phyloP scores from a whole-genome alignment of 2,888 invertebrate genomes.

The Parelbella ahira region DNA sequence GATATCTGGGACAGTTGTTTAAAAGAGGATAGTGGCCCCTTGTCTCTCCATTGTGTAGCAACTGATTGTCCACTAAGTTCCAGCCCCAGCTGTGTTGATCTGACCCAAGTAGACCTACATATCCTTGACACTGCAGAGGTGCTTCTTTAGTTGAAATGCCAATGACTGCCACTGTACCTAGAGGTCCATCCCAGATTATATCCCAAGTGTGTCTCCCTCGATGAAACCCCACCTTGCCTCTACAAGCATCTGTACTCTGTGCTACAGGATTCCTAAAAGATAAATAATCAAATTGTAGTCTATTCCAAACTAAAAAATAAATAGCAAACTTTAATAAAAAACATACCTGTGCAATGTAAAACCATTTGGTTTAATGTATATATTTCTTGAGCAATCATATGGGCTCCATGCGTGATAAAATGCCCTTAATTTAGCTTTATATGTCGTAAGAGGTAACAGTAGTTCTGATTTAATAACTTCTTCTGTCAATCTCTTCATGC shows the following conservation, averaged over 20 bases:
- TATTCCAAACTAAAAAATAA: too few species aligned
- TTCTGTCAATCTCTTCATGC: conserved; percentile 91
- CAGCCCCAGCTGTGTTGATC: conserved; percentile 99
- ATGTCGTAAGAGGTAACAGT: conserved; percentile 91
- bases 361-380: conserved; percentile 97
- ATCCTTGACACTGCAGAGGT: conserved; percentile 95
- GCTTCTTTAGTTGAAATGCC: conserved; percentile 97
- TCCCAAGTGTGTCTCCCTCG: conserved; percentile 98
- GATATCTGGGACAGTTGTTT: conserved; percentile 98
- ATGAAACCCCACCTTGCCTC: conserved; percentile 94
- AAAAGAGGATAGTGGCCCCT: conserved; percentile 96
- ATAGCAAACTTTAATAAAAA: too few species aligned
- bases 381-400: conserved; percentile 97
- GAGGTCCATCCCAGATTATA: conserved; percentile 98
- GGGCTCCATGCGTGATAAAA: conserved; percentile 98
- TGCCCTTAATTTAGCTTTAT: conserved; percentile 95
- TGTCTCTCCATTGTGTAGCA: conserved; percentile 97
- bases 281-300: too few species aligned
- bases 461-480: conserved; percentile 94
- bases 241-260: conserved; percentile 97
- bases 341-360: too few species aligned
- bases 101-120: conserved; percentile 95
- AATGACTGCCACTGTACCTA: conserved; percentile 98
- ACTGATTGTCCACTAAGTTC: conserved; percentile 98
- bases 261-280: conserved; percentile 94